Base-by-base conservation (phyloP, 2,113 vertebrate genomes). In the Narcine bancroftii region DNA sequence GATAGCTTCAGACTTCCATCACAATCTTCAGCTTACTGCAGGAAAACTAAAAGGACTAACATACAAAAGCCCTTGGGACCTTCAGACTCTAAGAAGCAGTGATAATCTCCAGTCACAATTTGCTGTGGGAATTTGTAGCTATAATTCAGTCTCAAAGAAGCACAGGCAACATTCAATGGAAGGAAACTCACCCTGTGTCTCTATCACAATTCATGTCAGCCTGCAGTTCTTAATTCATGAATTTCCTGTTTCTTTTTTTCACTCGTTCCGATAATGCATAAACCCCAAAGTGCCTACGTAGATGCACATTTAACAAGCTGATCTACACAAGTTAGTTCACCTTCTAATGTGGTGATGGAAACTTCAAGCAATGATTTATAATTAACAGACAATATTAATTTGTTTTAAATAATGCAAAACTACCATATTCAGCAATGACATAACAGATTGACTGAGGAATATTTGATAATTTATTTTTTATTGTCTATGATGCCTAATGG, bases 321-420 rank as follows among this genome's bases (percentile, higher is more conserved):
- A 60, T 60, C 33, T 36, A 39, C 56, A 87, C 81, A 60, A 33
- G 3, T 60, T 63, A 9, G 15, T 36, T 87, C 81, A 56, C 29
- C 60, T 85, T 85, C 53, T 85, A 85, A 85, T 60, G 81, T 87
- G 36, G 9, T 87, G 81, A 39, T 36, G 3, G 53, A 36, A 87
- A 36, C 53, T 63, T 50, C 56, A 87, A 60, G 81, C 60, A 87
- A 87, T 87, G 53, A 87, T 87, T 63, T 53, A 87, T 87, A 60
- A 87, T 87, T 87, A n/a, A 87, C 53, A 87, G 81, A 60, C 81
- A 87, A 87, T 87, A 87, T 87, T 87, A 87, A 63, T 87, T 63
- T 87, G 33, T 87, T 87, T 36, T 87, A 36, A 87, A 87, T 87
- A 87, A 87, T 87, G 60, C 60, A 87, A n/a, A 85, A 85, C 81